Evolutionary conservation across 2,888 invertebrate species (phyloP).

Genomic region (Apeira syringaria): DNA sequence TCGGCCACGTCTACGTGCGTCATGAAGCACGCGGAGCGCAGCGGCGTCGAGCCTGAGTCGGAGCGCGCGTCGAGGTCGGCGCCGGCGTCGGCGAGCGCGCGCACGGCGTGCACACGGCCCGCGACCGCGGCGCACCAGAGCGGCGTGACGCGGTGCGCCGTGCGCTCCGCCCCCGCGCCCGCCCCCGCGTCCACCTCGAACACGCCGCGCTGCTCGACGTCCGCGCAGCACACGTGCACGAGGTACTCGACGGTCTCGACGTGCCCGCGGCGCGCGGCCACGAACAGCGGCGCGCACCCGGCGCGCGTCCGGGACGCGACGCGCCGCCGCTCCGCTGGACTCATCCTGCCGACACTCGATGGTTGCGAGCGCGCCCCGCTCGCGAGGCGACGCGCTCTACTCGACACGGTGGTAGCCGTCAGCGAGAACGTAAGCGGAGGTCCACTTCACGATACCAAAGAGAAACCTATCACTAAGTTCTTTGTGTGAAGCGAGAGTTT

Average conservation of each 20-base stretch:
- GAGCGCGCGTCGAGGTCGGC: constrained; percentile 94
- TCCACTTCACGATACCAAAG: too few relatives aligned
- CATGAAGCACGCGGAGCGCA: constrained; percentile 97
- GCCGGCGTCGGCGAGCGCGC: constrained; percentile 90
- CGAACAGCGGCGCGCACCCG: constrained; percentile 92
- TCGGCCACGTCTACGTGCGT: constrained; percentile 91
- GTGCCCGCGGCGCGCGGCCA: constrained; percentile 91
- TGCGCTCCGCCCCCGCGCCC: constrained; percentile 89
- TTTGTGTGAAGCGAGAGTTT: too few relatives aligned
- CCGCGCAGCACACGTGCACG: constrained; percentile 91
- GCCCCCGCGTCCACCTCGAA: constrained; percentile 87
- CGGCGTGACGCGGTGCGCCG: constrained; percentile 92
- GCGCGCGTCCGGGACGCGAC: constrained; percentile 88
- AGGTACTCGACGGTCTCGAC: constrained; percentile 94
- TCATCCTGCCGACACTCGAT: too few relatives aligned
- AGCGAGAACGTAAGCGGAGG: too few relatives aligned
- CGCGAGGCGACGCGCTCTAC: too few relatives aligned
- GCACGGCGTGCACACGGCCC: constrained; percentile 90
- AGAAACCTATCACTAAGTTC: too few relatives aligned
- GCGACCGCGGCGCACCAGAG: constrained; percentile 97
- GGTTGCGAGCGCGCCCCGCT: too few relatives aligned
- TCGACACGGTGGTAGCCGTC: too few relatives aligned
- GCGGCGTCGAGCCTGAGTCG: constrained; percentile 94
- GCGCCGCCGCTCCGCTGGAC: constrained; percentile 84
- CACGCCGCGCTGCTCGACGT: constrained; percentile 93